These are phyloP conservation scores for Cryptomyrus ogoouensis DNA, from an alignment of 2,113 vertebrate species.

Conservation along the genomic window DNA sequence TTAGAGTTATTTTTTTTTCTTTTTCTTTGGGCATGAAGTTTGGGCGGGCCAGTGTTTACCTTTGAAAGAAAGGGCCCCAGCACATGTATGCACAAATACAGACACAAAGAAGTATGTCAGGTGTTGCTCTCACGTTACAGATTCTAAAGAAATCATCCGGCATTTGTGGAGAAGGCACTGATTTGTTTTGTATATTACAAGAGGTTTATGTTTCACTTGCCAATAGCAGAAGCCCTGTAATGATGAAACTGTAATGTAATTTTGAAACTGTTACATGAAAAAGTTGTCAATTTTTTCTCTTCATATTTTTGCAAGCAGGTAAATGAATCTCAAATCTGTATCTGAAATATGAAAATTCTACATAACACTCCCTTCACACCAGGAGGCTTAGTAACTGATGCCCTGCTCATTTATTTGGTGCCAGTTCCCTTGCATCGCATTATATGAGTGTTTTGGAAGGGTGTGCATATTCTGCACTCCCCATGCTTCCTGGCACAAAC, in stretches of 20 bases:
- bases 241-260: background rate
- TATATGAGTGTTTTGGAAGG: constrained; percentile 1
- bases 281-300: background rate
- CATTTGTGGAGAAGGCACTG: background rate
- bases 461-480: background rate
- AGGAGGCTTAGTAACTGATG: background rate
- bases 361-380: background rate
- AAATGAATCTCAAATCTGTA: background rate
- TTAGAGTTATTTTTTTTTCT: background rate
- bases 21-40: background rate
- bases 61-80: background rate
- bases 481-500: background rate
- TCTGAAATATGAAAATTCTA: background rate
- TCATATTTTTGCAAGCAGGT: background rate
- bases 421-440: background rate
- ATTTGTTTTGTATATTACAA: background rate
- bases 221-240: background rate
- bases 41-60: constrained; percentile 4
- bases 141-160: background rate
- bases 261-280: background rate
- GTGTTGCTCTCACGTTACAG: background rate
- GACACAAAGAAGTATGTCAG: background rate
- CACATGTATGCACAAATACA: background rate
- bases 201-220: background rate
- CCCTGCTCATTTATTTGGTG: background rate